These are phyloP conservation scores for Stenurella melanura DNA, from an alignment of 2,888 invertebrate species.

Conservation along the genomic window DNA sequence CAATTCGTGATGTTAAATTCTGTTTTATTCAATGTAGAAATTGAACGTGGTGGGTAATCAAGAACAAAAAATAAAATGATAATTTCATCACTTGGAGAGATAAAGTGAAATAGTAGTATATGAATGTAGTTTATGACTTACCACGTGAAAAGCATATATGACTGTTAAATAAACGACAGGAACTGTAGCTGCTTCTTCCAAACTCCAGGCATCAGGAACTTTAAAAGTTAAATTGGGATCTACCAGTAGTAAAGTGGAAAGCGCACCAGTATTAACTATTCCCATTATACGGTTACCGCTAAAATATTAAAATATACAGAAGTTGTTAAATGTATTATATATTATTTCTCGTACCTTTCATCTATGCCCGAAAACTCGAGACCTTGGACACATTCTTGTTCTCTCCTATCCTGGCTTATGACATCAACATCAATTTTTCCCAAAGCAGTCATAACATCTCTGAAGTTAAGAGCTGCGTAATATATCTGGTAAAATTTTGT, in stretches of 20 bases:
- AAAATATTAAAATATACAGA: constrained; percentile 16
- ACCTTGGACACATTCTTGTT: constrained; percentile 81
- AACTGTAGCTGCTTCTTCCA: constrained; percentile 78
- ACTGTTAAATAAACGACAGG: constrained; percentile 78
- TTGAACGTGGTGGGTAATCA: no score
- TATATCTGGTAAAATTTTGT: constrained; percentile 43
- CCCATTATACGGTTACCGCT: constrained; percentile 70
- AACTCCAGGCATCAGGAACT: constrained; percentile 75
- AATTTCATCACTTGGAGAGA: no score
- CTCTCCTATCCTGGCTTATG: constrained; percentile 79
- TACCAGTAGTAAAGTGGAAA: constrained; percentile 76
- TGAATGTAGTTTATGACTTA: constrained; percentile 48
- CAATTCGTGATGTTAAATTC: no score
- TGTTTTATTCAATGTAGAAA: no score
- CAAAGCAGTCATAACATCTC: constrained; percentile 94
- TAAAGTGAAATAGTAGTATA: no score
- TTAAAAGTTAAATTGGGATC: constrained; percentile 74
- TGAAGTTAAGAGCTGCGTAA: constrained; percentile 67
- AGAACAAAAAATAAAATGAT: no score
- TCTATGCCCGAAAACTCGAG: constrained; percentile 79
- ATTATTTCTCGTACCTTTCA: neutral
- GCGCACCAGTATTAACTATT: constrained; percentile 74
- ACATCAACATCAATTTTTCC: constrained; percentile 91
- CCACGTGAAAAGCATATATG: constrained; percentile 59
- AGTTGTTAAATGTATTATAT: neutral